phyloP scores from a whole-genome alignment of 2,113 vertebrate genomes.

The Myotis brandtii region DNA sequence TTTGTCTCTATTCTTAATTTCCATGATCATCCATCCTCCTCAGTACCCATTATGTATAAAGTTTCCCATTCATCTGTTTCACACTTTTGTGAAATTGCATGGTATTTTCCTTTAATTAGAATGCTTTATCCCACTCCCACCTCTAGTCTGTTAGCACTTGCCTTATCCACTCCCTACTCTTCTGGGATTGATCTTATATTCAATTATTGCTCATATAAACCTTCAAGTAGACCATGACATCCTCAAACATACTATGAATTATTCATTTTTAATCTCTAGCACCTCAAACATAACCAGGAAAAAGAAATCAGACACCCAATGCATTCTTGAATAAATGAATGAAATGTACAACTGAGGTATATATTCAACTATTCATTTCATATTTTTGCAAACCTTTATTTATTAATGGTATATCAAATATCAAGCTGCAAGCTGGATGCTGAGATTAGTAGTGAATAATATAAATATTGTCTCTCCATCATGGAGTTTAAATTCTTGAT shows the following conservation, averaged over 20 bases:
- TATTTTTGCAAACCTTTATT: neutral
- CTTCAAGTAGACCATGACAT: neutral
- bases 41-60: neutral
- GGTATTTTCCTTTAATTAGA: neutral
- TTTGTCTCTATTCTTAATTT: neutral
- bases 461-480: neutral
- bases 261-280: constrained; percentile 1
- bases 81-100: neutral
- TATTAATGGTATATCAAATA: neutral
- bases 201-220: neutral
- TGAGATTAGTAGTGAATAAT: neutral
- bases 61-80: neutral
- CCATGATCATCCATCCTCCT: neutral
- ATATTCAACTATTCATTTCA: neutral
- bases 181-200: neutral
- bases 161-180: neutral
- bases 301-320: neutral
- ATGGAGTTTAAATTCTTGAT: neutral
- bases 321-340: neutral
- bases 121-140: neutral
- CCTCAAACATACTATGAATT: neutral
- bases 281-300: neutral
- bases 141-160: neutral
- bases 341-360: neutral
- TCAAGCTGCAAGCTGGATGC: neutral